Evolutionary conservation across 2,797 vertebrate genomes (phyloP), one percentile per base, ranked within the genome.

Genomic region (Sarcophilus harrisii): DNA sequence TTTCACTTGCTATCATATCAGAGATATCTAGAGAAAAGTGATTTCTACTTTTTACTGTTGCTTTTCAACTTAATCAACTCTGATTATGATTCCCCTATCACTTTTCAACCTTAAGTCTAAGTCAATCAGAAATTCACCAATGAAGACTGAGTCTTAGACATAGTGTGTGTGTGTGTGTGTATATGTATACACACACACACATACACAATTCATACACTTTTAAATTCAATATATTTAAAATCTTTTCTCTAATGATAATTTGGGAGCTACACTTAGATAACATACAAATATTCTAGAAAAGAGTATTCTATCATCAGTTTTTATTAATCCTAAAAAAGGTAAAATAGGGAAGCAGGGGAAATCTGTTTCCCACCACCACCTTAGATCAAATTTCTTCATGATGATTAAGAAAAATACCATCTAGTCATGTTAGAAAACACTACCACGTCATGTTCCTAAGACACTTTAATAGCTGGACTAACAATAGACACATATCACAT

Each of bases 101-200:
- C 11, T 16, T 28, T 92, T 59, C 91, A 55, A 5, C 27, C 49
- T 2, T 32, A 58, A 95, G 38, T 52, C 32, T 18, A 52, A 95
- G 54, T 45, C 27, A 13, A 38, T 60, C 16, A 52, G 87, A 58
- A 91, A 4, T 55, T 91, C 59, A 60, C 57, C 54, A 58, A 18
- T n/a, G 16, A 55, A 54, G 92, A 57, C 90, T 66, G 92, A 91
- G 60, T 38, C n/a, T 96, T 57, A 49, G 73, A 73, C 4, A 49
- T 24, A 57, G 92, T 52, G 52, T 52, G 5, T 52, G 6, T 52
- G 6, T 52, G 49, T 52, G 49, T 52, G 49, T 52, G 4, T 52
- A 6, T 52, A 52, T 52, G 6, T 52, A 5, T 8, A 52, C 4
- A 52, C 52, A 52, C 52, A 52, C 3, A 52, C 52, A 52, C 52